These are phyloP conservation scores for Patella depressa DNA, from an alignment of 2,888 invertebrate species.

Conservation along the genomic window DNA sequence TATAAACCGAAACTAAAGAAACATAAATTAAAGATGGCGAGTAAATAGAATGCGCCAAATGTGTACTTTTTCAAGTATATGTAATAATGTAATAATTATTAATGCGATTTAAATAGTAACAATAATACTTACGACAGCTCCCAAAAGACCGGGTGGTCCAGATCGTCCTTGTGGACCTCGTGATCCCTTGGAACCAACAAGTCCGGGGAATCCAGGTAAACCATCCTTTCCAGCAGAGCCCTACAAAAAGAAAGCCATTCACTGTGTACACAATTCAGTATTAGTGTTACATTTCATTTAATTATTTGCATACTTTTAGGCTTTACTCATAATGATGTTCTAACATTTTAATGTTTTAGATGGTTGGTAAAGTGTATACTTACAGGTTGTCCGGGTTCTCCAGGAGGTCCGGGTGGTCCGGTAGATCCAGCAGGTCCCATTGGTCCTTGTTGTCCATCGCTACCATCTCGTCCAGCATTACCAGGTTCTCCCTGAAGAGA, in stretches of 20 bases:
- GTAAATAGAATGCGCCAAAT: too few species aligned
- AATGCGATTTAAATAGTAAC: background rate
- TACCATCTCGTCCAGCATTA: conserved; percentile 52
- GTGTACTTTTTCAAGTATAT: too few species aligned
- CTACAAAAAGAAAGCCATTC: conserved; percentile 24
- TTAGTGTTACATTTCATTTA: too few species aligned
- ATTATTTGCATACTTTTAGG: too few species aligned
- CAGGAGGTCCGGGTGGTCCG: conserved; percentile 56
- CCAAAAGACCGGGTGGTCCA: conserved; percentile 78
- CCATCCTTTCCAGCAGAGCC: conserved; percentile 53
- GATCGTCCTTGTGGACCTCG: conserved; percentile 80
- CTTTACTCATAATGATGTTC: too few species aligned
- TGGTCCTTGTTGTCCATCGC: conserved; percentile 55
- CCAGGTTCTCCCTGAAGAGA: conserved; percentile 52
- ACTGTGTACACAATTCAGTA: too few species aligned
- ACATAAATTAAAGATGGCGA: background rate
- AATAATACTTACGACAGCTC: conserved; percentile 33
- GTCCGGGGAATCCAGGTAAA: conserved; percentile 46
- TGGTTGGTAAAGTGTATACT: conserved; percentile 8
- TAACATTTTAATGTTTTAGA: too few species aligned
- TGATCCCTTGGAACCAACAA: conserved; percentile 78
- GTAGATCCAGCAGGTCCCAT: conserved; percentile 58
- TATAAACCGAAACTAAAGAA: background rate
- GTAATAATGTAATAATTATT: background rate
- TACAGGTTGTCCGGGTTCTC: conserved; percentile 57